Conservation (phyloP, 1,140 invertebrate genomes). For the Eurosta solidaginis region DNA sequence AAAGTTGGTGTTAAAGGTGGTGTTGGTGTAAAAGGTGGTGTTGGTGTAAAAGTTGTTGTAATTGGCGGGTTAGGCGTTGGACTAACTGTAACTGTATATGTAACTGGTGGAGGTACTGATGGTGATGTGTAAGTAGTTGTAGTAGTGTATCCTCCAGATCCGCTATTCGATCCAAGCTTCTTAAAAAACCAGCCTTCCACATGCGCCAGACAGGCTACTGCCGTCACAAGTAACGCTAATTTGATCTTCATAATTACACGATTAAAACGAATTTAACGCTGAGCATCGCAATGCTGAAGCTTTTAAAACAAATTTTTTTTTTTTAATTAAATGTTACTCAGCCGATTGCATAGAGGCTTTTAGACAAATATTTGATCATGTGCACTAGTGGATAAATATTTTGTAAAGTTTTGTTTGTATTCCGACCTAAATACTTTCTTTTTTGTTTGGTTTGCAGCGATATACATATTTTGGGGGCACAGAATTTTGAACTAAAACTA, state of each 20-base stretch:
- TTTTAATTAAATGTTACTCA: too few species aligned
- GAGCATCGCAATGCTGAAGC: not conserved
- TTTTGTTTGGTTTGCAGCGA: too few species aligned
- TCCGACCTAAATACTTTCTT: too few species aligned
- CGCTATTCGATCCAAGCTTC: too few species aligned
- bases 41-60: not conserved
- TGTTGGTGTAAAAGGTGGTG: not conserved
- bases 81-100: not conserved
- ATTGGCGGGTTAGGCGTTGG: not conserved
- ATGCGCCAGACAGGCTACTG: not conserved
- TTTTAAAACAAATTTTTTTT: too few species aligned
- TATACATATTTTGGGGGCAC: too few species aligned
- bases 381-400: too few species aligned
- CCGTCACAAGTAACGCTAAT: not conserved
- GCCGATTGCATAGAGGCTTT: not conserved
- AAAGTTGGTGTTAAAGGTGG: not conserved
- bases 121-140: not conserved
- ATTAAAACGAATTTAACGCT: not conserved
- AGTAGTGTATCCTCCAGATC: too few species aligned
- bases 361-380: not conserved
- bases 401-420: too few species aligned
- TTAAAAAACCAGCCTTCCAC: not conserved
- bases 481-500: too few species aligned
- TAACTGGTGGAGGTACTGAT: not conserved
- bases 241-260: not conserved